A percentile compares a stretch with the other conserved stretches of the same genome.
These are phyloP conservation scores for Mythimna pallens DNA, from an alignment of 2,888 invertebrate species.

Conservation along the genomic window DNA sequence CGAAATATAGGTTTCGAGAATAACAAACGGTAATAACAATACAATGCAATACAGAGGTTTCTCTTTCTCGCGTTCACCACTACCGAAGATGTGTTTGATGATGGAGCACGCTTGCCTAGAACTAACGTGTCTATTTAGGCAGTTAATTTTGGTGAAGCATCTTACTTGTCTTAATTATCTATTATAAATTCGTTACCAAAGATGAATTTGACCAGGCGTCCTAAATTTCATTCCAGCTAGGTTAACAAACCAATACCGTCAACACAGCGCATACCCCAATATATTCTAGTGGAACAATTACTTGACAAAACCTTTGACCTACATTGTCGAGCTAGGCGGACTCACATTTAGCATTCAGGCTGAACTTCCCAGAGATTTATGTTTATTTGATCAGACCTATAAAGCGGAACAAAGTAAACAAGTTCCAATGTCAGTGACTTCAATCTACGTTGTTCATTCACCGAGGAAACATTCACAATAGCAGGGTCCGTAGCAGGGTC, in stretches of 20 bases:
- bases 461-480: constrained; percentile 3
- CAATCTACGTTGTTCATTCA: neutral
- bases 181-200: too few relatives aligned
- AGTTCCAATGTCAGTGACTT: neutral
- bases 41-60: neutral
- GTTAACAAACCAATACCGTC: neutral
- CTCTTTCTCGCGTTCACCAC: neutral
- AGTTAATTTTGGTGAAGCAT: neutral
- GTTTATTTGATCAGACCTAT: constrained; percentile 20
- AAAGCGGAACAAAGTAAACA: constrained; percentile 19
- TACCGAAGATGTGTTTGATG: neutral
- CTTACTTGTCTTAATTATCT: neutral
- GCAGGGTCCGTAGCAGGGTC: neutral
- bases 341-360: constrained; percentile 2
- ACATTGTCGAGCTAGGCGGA: neutral
- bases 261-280: neutral
- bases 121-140: neutral
- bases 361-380: constrained; percentile 14
- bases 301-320: neutral
- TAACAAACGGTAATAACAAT: neutral
- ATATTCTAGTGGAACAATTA: neutral
- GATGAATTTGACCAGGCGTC: too few relatives aligned
- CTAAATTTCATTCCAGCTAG: neutral
- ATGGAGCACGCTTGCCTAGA: neutral
- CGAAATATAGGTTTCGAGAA: neutral